Evolutionary conservation across 2,797 vertebrate species (phyloP).

Genomic region (Sphenopsis melanotis): DNA sequence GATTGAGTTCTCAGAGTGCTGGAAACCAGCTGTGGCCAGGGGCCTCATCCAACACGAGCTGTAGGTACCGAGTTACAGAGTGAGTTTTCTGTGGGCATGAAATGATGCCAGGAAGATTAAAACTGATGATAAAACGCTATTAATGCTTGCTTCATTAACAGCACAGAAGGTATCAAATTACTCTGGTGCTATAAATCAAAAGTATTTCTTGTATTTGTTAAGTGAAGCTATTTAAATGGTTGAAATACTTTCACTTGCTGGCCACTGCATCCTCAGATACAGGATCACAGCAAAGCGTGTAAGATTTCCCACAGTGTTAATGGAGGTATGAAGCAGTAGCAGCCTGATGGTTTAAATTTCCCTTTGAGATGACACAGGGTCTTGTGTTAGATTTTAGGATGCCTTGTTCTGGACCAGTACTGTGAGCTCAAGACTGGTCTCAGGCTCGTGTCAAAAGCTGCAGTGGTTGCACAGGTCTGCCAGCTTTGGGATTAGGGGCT

Average conservation of each 20-base stretch:
- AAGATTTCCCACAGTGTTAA: not conserved
- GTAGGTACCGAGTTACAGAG: not conserved
- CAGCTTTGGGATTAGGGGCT: not conserved
- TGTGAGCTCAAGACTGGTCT: accelerated
- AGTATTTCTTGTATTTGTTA: not conserved
- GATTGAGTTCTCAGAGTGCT: not conserved
- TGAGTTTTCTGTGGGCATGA: not conserved
- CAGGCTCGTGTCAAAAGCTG: not conserved
- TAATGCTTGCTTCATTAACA: not conserved
- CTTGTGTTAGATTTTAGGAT: not conserved
- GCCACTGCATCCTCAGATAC: not conserved
- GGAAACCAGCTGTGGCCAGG: not conserved
- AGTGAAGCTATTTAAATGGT: not conserved
- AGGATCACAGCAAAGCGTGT: not conserved
- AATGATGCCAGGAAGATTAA: constrained; percentile 5
- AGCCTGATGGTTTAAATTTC: not conserved
- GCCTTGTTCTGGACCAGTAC: not conserved
- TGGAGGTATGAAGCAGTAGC: not conserved
- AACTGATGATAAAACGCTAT: not conserved
- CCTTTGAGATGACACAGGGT: not conserved
- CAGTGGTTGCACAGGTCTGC: not conserved
- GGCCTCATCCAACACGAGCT: not conserved
- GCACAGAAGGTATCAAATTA: not conserved
- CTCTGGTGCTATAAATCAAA: not conserved
- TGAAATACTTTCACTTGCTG: not conserved